Evolutionary conservation across 2,113 vertebrate species (phyloP), one percentile per base, ranked within the genome.

Genomic region (Microtus pennsylvanicus): DNA sequence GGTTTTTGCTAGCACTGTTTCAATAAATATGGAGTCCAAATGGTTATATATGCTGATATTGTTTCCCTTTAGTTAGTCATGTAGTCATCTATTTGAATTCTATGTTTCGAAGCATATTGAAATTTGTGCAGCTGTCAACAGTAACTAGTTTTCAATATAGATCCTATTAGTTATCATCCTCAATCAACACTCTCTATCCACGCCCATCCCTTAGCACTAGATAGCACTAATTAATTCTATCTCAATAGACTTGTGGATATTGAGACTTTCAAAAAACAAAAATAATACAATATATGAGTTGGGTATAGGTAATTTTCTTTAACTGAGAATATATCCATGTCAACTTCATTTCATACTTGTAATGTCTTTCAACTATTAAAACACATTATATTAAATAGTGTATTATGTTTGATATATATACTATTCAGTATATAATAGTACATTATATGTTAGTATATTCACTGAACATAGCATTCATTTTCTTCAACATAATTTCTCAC

Each of bases 311-410:
- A 5, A 1, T 70, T 87, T 91, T 85, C 33, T 80, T 80, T 77
- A 3, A 74, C n/a, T 95, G 82, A 88, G 17, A 88, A 95, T 33
- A 70, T 89, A 45, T 30, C 55, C 61, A 94, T 89, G 14, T 8
- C 16, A 50, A 50, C 33, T 22, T 82, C 50, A 45, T 76, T 38
- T 16, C 47, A n/a, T 55, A 21, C 8, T n/a, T 81, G 33, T 58
- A 58, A 58, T 58, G 26, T 11, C 11, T 12, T n/a, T 80, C 30
- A 35, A 80, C 9, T 52, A 22, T 52, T 33, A 50, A 33, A 30
- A 22, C 4, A 26, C 11, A 58, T 55, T n/a, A 26, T 58, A n/a
- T 58, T 55, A n/a, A n/a, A 22, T 81, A 35, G 22, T n/a, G 7
- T 55, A 12, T 50, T 81, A 21, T 35, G 8, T 81, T 81, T n/a